Base-by-base conservation (phyloP, 2,888 invertebrate species). In the Abscondita cerata region DNA sequence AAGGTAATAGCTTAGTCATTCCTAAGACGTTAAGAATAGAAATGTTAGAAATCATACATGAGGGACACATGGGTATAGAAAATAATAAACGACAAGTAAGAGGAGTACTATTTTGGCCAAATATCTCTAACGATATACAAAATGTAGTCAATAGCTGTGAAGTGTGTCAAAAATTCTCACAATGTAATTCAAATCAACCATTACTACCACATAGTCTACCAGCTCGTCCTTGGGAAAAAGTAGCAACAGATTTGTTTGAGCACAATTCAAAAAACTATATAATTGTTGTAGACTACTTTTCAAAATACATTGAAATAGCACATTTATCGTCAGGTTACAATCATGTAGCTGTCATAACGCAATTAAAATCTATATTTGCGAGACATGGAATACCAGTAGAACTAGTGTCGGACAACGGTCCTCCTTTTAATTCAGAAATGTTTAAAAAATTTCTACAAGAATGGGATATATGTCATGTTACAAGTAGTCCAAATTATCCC, bases 391-490 rank as follows among this genome's bases (percentile, higher is more conserved):
- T 54, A 3, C 38, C 33, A 5, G 20, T 13, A 13, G 25, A 9
- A 5, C 18, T 58, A 36, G 15, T 34, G 11, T 25, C 58, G 5
- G 58, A 58, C 19, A 52, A 52, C 18, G 58, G 58, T 2, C 33
- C 41, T 44, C 55, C 53, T 36, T 65, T 64, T 13, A 19, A 18
- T 5, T 47, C 48, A 18, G 8, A 15, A 19, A n/a, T 53, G n/a
- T 50, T 58, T 12, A 18, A 15, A 40, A 1, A 31, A 38, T 61
- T 60, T 25, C 11, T 36, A 9, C 19, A 38, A 19, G 34, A 55
- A 25, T 51, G 38, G 33, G 44, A 38, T 44, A 60, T 63, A 12
- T 46, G 55, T 48, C 60, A 50, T 54, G 19, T 41, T n/a, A 60
- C 46, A 16, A 47, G 52, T 34, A 59, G 55, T 31, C 52, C 52